Evolutionary conservation across 2,888 invertebrate genomes (phyloP).

Genomic region (Apodemia duryi): DNA sequence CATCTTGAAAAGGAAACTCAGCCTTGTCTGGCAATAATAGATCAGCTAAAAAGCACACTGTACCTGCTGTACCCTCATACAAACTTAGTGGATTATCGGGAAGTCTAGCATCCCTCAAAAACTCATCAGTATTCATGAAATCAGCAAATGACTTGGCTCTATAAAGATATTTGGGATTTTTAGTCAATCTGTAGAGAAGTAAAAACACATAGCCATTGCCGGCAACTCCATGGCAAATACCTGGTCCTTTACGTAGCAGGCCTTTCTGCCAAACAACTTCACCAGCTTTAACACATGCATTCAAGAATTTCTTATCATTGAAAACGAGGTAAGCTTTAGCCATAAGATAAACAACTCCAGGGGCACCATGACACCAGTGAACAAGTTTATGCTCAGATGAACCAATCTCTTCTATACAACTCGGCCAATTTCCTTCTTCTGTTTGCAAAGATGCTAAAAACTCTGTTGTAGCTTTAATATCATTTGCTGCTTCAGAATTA

Average conservation of each 20-base stretch:
- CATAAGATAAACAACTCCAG: slow-evolving; percentile 89
- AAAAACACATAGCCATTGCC: slow-evolving; percentile 91
- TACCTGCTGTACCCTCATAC: slow-evolving; percentile 92
- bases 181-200: slow-evolving; percentile 86
- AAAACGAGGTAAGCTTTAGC: slow-evolving; percentile 88
- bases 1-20: slow-evolving; percentile 91
- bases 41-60: slow-evolving; percentile 90
- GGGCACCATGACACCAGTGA: slow-evolving; percentile 96
- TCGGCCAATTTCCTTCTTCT: slow-evolving; percentile 86
- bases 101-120: slow-evolving; percentile 82
- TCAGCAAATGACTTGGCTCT: slow-evolving; percentile 87
- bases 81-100: slow-evolving; percentile 92
- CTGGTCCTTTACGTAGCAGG: slow-evolving; percentile 91
- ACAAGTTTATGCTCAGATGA: slow-evolving; percentile 83
- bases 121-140: slow-evolving; percentile 84
- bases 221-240: slow-evolving; percentile 93
- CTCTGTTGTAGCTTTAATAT: slow-evolving; percentile 83
- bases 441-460: slow-evolving; percentile 83
- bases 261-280: slow-evolving; percentile 92
- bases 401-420: slow-evolving; percentile 84
- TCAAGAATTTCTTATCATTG: slow-evolving; percentile 85
- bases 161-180: slow-evolving; percentile 84
- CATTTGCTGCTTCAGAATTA: slow-evolving; percentile 71
- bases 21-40: slow-evolving; percentile 85
- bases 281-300: slow-evolving; percentile 83